Evolutionary conservation across 2,797 vertebrate species (phyloP), one percentile per base, ranked within the genome.

Genomic region (Hypotaenidia philippensis): DNA sequence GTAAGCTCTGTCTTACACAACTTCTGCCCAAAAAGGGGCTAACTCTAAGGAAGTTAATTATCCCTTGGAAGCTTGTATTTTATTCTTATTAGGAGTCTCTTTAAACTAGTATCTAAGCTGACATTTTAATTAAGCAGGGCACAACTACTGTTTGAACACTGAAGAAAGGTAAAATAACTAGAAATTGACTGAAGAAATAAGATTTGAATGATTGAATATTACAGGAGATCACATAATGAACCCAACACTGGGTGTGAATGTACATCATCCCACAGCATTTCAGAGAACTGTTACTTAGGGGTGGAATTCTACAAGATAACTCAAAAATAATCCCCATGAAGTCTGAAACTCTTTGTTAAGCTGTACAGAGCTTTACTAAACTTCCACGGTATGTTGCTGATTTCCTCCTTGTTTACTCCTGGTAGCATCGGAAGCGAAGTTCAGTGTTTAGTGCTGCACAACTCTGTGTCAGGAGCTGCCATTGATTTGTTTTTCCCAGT

Each of bases 1-100:
- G 45, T 66, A 89, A 86, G 47, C 81, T 83, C 52, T 50, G 8
- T 77, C 31, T 49, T 6, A 32, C n/a, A 25, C 59, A 76, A 63
- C 44, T 25, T 6, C 38, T 90, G 64, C 86, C 83, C 74, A 81
- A 68, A 91, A 25, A 74, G 13, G n/a, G 56, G 57, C 68, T 69
- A 72, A 3, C 56, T 85, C 88, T 20, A 59, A 86, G 77, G 36
- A 90, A 88, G 32, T 88, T 88, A 66, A 88, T 90, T 79, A 76
- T 55, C 53, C 60, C 53, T 47, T 29, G 49, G 60, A 85, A 93
- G 64, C 32, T 60, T 83, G 1, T 34, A 60, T 88, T 93, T 85
- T 45, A 68, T 47, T 86, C 75, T 31, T 26, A n/a, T 53, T 32
- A 74, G 44, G 12, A 91, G 23, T 27, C n/a, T 70, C 12, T 53